Evolutionary conservation across 2,113 vertebrate species (phyloP).

Genomic region (Macrotus californicus): DNA sequence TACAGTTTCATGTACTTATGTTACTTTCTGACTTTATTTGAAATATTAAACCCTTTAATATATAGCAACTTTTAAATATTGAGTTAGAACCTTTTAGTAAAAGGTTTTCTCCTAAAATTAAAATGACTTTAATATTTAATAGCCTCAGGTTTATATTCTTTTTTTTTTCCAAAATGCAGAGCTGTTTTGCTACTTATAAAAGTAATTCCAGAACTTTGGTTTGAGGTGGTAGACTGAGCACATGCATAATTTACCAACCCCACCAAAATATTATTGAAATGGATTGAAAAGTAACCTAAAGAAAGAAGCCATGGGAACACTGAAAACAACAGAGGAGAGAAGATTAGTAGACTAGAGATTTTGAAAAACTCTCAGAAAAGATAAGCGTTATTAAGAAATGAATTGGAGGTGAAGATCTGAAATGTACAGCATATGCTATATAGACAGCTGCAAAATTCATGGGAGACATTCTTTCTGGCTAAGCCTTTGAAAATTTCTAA

Average conservation of each 20-base stretch:
- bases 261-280: background rate
- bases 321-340: background rate
- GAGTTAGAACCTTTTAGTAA: background rate
- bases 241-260: constrained; percentile 3
- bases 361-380: background rate
- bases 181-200: background rate
- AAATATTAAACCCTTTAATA: constrained; percentile 11
- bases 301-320: background rate
- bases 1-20: background rate
- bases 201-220: background rate
- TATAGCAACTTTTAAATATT: background rate
- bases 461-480: background rate
- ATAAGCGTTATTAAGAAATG: background rate
- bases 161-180: background rate
- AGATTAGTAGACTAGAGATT: background rate
- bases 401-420: background rate
- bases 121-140: constrained; percentile 9
- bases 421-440: background rate
- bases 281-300: background rate
- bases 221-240: background rate
- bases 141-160: background rate
- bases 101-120: constrained; percentile 10
- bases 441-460: background rate
- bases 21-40: background rate
- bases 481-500: background rate